Conservation (phyloP, 2,113 vertebrate species). For the Sardina pilchardus region DNA sequence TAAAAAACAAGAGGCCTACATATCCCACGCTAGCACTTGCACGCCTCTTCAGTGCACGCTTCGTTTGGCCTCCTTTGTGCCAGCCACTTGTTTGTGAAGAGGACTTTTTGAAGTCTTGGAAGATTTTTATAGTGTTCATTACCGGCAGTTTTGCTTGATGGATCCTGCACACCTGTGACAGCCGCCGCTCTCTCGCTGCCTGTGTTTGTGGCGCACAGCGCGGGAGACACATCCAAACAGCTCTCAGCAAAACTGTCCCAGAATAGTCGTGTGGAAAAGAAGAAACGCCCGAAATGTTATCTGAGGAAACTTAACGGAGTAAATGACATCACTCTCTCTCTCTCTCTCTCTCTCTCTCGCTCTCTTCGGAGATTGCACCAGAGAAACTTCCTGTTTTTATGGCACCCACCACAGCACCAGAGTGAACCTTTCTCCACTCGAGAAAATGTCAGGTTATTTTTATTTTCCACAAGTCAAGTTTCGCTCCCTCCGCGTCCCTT, state of each 20-base stretch:
- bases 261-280: neutral
- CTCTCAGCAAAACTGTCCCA: neutral
- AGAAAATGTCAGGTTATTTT: neutral
- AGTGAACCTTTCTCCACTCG: neutral
- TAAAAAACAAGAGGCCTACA: constrained; percentile 14
- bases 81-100: neutral
- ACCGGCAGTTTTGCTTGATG: neutral
- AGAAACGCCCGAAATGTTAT: neutral
- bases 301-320: neutral
- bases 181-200: neutral
- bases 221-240: neutral
- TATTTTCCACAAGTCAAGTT: neutral
- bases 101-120: neutral
- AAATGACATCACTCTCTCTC: neutral
- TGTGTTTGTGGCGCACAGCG: neutral
- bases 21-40: neutral
- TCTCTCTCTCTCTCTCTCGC: neutral
- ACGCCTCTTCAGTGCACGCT: neutral
- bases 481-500: neutral
- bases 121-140: neutral
- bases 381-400: neutral
- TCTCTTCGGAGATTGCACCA: too few species aligned
- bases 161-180: neutral
- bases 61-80: neutral
- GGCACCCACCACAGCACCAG: neutral